Conservation (phyloP, 2,113 vertebrate genomes). For the Dasyornis broadbenti region DNA sequence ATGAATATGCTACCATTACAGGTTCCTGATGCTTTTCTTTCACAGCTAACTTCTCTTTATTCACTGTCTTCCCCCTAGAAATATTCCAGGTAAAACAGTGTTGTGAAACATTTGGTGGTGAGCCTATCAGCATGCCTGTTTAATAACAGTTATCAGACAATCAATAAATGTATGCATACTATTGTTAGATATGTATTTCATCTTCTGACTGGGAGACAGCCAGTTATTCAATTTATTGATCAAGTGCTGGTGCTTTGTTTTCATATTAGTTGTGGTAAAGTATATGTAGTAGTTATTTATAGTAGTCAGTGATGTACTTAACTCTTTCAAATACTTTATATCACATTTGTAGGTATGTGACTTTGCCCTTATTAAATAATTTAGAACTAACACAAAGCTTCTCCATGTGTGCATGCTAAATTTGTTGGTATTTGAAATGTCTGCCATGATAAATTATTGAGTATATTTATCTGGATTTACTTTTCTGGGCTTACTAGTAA, state of each 20-base stretch:
- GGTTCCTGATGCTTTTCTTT: neutral
- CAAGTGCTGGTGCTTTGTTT: neutral
- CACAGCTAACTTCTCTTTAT: neutral
- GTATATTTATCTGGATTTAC: neutral
- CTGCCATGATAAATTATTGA: neutral
- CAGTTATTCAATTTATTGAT: neutral
- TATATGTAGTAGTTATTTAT: neutral
- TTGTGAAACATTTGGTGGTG: neutral
- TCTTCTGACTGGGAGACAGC: neutral
- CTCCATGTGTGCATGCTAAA: neutral
- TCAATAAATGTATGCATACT: neutral
- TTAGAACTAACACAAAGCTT: neutral
- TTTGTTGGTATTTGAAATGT: neutral
- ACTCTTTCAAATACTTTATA: neutral
- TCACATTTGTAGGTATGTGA: neutral
- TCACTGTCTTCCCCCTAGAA: neutral
- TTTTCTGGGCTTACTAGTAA: neutral
- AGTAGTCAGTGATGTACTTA: neutral
- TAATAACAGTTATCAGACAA: neutral
- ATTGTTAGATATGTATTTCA: neutral
- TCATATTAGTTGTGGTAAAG: neutral
- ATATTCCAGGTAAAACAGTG: neutral
- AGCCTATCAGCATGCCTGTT: neutral
- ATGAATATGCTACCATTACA: neutral
- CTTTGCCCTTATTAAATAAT: neutral